Percentiles rank a stretch among this genome's conserved stretches.
phyloP scores from a whole-genome alignment of 2,113 vertebrate species.

The Hoplias malabaricus region DNA sequence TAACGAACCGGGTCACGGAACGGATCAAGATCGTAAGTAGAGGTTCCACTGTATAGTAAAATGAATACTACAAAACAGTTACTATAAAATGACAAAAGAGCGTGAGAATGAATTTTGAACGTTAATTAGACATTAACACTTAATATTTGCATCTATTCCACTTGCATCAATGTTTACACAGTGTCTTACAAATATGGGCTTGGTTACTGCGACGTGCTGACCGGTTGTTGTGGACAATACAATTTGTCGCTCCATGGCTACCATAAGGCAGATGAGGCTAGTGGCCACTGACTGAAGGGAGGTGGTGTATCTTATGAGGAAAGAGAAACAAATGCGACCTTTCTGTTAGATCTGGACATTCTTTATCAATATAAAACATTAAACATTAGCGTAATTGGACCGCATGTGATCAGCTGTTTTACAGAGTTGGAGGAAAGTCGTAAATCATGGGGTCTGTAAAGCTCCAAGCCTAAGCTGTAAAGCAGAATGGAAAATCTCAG shows the following conservation, averaged over 20 bases:
- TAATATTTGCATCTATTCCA: conserved; percentile 51
- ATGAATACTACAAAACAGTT: too few species aligned
- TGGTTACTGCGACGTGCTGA: conserved; percentile 20
- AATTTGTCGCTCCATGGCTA: conserved; percentile 41
- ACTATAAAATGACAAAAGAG: too few species aligned
- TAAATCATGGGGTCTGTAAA: background rate
- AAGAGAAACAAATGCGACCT: background rate
- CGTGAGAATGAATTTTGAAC: too few species aligned
- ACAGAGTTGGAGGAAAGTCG: background rate
- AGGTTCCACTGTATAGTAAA: too few species aligned
- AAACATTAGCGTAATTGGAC: too few species aligned
- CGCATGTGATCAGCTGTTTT: too few species aligned
- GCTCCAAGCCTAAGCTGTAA: background rate
- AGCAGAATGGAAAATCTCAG: conserved; percentile 31
- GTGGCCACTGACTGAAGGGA: background rate
- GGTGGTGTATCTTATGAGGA: background rate
- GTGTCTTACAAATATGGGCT: background rate
- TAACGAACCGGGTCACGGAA: too few species aligned
- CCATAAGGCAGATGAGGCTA: background rate
- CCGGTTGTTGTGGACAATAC: conserved; percentile 41
- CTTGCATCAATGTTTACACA: conserved; percentile 38
- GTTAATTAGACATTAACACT: too few species aligned
- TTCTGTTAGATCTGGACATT: background rate
- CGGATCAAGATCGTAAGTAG: too few species aligned
- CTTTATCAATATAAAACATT: background rate